Percentiles rank a stretch among this genome's conserved stretches.
These are phyloP conservation scores for Athalia rosae DNA, from an alignment of 2,888 invertebrate species.

Conservation along the genomic window DNA sequence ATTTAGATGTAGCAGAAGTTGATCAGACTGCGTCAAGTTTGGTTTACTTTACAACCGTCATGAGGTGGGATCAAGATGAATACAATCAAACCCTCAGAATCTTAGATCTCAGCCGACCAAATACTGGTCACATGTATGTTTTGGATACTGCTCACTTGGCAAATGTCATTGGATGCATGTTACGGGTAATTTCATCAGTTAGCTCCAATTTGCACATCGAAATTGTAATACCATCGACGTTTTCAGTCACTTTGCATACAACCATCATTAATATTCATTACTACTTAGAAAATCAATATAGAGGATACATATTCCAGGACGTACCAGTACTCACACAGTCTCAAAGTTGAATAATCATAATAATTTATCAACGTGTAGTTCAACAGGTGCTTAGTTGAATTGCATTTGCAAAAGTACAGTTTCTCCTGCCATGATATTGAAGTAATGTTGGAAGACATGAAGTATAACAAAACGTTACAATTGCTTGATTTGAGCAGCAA, in stretches of 20 bases:
- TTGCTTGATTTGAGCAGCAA: conserved; percentile 79
- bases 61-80: conserved; percentile 71
- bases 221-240: no score
- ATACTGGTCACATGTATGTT: conserved; percentile 62
- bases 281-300: conserved; percentile 17
- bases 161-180: conserved; percentile 65
- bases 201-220: not conserved
- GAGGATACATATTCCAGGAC: conserved; percentile 1
- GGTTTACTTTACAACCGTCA: conserved; percentile 74
- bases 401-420: conserved; percentile 78
- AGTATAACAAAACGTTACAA: conserved; percentile 75
- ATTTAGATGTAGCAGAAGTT: conserved; percentile 77
- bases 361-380: conserved; percentile 59
- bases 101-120: conserved; percentile 72
- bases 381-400: conserved; percentile 74
- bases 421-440: conserved; percentile 79
- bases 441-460: conserved; percentile 75
- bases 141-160: conserved; percentile 66
- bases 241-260: no score
- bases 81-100: conserved; percentile 65
- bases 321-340: not conserved
- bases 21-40: conserved; percentile 77
- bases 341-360: not conserved
- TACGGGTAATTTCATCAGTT: conserved; percentile 62
- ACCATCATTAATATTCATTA: conserved; percentile 36